A percentile compares a stretch with the other conserved stretches of the same genome.
Conservation (phyloP, 1,140 invertebrate species). For the Drosophila persimilis region DNA sequence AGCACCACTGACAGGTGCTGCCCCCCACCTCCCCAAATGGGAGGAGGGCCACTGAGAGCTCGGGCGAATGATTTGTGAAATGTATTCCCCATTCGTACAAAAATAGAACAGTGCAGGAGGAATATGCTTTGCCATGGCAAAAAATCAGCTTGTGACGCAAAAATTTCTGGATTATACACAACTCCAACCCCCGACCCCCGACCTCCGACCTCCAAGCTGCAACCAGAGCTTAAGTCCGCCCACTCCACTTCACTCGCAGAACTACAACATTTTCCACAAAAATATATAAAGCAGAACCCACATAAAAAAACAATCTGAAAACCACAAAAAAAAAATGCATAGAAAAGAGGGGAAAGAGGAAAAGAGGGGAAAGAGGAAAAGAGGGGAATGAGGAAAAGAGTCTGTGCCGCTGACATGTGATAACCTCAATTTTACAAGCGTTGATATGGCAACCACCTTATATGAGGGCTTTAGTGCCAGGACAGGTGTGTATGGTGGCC, state of each 20-base stretch:
- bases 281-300: background rate
- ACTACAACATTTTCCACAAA: conserved; percentile 33
- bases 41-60: background rate
- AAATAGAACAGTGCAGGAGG: background rate
- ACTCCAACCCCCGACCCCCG: background rate
- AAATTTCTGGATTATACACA: conserved; percentile 52
- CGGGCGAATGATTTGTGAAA: conserved; percentile 20
- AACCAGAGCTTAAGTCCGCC: conserved; percentile 20
- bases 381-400: conserved; percentile 23
- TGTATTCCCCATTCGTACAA: background rate
- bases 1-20: conserved; percentile 64
- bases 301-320: background rate
- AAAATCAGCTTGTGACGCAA: conserved; percentile 54
- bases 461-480: conserved; percentile 19
- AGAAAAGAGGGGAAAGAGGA: background rate
- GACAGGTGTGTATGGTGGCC: too few species aligned
- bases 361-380: too few species aligned
- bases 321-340: conserved; percentile 20
- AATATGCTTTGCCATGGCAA: conserved; percentile 46
- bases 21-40: background rate
- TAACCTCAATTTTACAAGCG: conserved; percentile 69
- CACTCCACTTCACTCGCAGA: background rate
- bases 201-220: too few species aligned
- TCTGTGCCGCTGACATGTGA: conserved; percentile 70
- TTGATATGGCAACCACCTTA: conserved; percentile 66